Percentiles rank a stretch among this genome's conserved stretches.
These are phyloP conservation scores for Sturnus vulgaris DNA, from an alignment of 2,113 vertebrate species.

Conservation along the genomic window DNA sequence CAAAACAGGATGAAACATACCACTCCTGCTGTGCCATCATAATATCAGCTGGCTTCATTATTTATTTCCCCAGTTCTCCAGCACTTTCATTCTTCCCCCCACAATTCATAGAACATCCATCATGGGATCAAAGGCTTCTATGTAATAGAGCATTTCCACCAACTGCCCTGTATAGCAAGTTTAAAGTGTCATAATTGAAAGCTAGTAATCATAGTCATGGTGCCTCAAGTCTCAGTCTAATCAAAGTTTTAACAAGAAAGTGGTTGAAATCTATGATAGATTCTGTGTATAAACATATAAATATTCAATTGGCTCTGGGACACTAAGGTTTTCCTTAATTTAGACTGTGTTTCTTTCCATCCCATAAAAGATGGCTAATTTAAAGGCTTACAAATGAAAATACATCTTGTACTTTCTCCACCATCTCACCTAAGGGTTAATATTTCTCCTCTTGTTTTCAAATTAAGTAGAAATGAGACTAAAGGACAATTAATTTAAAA, in stretches of 20 bases:
- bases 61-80: background rate
- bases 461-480: background rate
- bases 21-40: background rate
- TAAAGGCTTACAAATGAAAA: background rate
- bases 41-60: constrained; percentile 5
- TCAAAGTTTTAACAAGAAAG: background rate
- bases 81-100: background rate
- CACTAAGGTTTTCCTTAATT: background rate
- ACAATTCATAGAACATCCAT: background rate
- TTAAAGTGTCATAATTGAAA: background rate
- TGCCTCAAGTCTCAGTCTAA: background rate
- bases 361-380: background rate
- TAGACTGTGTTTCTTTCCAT: background rate
- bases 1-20: background rate
- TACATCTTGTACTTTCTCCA: background rate
- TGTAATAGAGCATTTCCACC: background rate
- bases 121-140: constrained; percentile 6
- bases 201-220: background rate
- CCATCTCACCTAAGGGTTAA: background rate
- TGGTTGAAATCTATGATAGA: background rate
- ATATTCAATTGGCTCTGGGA: background rate
- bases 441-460: background rate
- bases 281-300: background rate
- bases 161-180: background rate
- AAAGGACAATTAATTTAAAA: background rate